Conservation (phyloP, 1,140 invertebrate genomes). For the Arion vulgaris region DNA sequence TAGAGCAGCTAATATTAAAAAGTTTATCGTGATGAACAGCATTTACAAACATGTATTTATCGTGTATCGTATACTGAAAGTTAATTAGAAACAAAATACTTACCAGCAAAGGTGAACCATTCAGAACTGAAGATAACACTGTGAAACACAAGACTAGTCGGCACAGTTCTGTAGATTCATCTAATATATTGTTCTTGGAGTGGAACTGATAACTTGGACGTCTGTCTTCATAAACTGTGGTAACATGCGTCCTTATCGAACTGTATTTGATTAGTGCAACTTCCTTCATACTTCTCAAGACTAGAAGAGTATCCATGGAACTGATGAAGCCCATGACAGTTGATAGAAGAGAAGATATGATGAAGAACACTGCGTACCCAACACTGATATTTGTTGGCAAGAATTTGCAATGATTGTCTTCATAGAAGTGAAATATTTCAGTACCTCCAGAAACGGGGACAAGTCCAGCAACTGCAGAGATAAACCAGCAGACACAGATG, state of each 20-base stretch:
- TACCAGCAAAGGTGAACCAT: conserved; percentile 52
- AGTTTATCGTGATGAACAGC: no score
- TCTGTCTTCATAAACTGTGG: conserved; percentile 40
- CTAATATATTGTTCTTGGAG: conserved; percentile 50
- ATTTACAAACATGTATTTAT: no score
- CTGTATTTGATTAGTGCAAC: conserved; percentile 51
- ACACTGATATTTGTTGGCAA: conserved; percentile 47
- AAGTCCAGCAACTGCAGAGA: conserved; percentile 48
- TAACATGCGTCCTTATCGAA: conserved; percentile 46
- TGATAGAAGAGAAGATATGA: conserved; percentile 39
- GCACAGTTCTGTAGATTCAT: conserved; percentile 51
- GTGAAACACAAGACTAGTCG: conserved; percentile 48
- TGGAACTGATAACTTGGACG: conserved; percentile 37
- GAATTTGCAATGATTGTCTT: conserved; percentile 45
- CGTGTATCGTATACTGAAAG: no score
- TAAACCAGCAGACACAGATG: conserved; percentile 50
- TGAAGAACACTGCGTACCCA: conserved; percentile 52
- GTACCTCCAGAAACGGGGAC: conserved; percentile 45
- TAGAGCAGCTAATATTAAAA: no score
- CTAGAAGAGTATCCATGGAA: conserved; percentile 44
- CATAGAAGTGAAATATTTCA: conserved; percentile 18
- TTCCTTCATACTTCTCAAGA: conserved; percentile 51
- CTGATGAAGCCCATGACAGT: conserved; percentile 48
- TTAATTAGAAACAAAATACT: no score
- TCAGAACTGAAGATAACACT: conserved; percentile 39